These are phyloP conservation scores for Grammatotria lemairii DNA, from an alignment of 2,113 vertebrate species.

Conservation along the genomic window DNA sequence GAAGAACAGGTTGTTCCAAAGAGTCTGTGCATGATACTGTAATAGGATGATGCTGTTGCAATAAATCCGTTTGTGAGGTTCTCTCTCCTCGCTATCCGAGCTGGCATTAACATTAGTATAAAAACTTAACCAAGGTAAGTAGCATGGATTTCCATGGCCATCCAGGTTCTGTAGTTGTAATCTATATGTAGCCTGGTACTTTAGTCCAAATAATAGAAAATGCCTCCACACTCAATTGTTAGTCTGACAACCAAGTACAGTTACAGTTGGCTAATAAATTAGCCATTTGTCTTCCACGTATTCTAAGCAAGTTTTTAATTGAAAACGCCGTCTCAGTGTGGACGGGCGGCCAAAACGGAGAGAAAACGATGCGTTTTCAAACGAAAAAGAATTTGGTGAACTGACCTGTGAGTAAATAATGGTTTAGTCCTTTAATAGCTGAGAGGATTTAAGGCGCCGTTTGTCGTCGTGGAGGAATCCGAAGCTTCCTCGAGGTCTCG, in stretches of 20 bases:
- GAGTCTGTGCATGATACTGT: neutral
- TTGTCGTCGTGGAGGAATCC: neutral
- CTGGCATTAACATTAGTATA: neutral
- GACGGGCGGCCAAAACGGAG: accelerated
- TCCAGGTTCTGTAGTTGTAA: neutral
- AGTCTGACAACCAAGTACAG: neutral
- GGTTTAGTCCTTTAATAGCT: neutral
- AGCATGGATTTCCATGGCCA: neutral
- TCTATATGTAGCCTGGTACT: neutral
- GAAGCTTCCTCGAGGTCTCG: neutral
- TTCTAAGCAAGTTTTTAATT: neutral
- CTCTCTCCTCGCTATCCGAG: neutral
- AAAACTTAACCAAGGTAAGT: neutral
- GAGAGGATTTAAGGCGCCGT: neutral
- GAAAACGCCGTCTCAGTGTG: accelerated
- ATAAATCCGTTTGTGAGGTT: neutral
- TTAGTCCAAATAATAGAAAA: neutral
- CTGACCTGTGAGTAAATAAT: neutral
- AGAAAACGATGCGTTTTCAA: neutral
- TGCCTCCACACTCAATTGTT: neutral
- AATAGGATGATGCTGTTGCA: neutral
- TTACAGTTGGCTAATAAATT: neutral
- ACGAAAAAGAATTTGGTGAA: neutral
- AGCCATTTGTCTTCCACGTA: accelerated
- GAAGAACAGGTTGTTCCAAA: neutral